A percentile compares a stretch with the other conserved stretches of the same genome.
These are phyloP conservation scores for Leucoraja ocellata DNA, from an alignment of 2,797 vertebrate genomes.

Conservation along the genomic window DNA sequence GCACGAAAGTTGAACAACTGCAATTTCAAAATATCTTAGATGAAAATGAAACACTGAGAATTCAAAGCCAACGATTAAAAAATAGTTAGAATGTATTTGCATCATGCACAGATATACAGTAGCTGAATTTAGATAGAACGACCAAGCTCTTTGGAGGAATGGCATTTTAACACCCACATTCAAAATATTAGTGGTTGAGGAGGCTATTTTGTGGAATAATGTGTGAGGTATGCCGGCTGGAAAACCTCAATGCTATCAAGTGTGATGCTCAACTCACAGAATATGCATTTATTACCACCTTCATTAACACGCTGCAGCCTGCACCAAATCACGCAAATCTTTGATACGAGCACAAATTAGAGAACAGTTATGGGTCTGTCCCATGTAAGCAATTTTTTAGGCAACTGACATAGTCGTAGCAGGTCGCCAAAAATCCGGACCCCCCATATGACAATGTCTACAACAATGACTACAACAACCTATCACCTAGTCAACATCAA, in stretches of 20 bases:
- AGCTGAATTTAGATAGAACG: not conserved
- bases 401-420: too few relatives aligned
- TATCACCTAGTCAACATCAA: too few relatives aligned
- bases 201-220: not conserved
- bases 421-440: too few relatives aligned
- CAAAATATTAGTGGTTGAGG: not conserved
- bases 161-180: not conserved
- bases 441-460: too few relatives aligned
- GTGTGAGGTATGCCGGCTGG: not conserved
- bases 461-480: too few relatives aligned
- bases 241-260: not conserved
- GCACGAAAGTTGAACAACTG: not conserved
- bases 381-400: too few relatives aligned
- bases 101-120: not conserved
- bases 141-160: not conserved
- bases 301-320: not conserved
- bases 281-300: not conserved
- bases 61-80: not conserved
- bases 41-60: not conserved
- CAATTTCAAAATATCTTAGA: constrained; percentile 2
- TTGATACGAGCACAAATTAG: not conserved
- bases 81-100: not conserved
- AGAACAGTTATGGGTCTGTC: not conserved
- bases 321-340: not conserved
- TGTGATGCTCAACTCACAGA: not conserved